These are phyloP conservation scores for Ephydatia muelleri DNA, from an alignment of 37 sponge, comb jelly and placozoan species.

Conservation along the genomic window DNA sequence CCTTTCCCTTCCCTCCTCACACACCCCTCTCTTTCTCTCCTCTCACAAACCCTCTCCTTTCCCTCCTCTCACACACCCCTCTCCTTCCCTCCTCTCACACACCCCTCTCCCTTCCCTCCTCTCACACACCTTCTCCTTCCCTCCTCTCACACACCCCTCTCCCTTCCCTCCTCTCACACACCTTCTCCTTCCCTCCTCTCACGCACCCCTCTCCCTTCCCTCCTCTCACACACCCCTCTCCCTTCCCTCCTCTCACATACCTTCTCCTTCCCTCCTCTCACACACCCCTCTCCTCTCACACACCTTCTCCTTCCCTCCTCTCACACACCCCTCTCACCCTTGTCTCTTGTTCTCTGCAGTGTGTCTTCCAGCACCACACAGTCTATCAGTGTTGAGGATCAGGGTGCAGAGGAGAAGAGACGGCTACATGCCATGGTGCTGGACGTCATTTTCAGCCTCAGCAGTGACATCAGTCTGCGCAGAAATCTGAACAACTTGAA, in stretches of 20 bases:
- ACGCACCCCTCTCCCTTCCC: no score
- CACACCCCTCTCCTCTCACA: background rate
- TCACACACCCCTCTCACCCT: background rate
- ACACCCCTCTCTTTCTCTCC: no score
- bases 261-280: background rate
- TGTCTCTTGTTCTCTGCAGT: background rate
- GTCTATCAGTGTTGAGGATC: background rate
- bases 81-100: no score
- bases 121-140: no score
- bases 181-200: no score
- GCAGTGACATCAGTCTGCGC: conserved; percentile 65
- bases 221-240: background rate
- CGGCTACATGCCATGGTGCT: conserved; percentile 46
- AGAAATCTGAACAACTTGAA: conserved; percentile 55
- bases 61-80: no score
- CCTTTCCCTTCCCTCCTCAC: no score
- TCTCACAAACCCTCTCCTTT: no score
- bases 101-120: no score
- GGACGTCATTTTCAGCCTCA: conserved; percentile 48
- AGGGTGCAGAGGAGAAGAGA: background rate
- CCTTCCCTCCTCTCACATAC: background rate
- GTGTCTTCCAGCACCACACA: conserved; percentile 3
- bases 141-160: no score
- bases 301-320: background rate
- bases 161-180: no score